A percentile compares a stretch with the other conserved stretches of the same genome.
Conservation (phyloP, 2,797 vertebrate genomes). For the Pteropus rufus region DNA sequence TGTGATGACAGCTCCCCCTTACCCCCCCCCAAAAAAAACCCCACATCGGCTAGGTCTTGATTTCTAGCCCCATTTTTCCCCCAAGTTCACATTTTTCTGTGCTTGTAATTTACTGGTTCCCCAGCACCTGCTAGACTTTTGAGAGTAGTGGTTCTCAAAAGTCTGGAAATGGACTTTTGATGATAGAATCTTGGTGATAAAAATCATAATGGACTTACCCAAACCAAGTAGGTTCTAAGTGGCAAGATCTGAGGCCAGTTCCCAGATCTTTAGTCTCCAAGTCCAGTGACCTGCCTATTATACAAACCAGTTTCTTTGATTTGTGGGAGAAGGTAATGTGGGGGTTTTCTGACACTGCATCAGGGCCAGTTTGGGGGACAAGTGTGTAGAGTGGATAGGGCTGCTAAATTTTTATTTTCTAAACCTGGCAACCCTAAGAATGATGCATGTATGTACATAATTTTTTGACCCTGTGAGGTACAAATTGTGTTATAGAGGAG, state of each 20-base stretch:
- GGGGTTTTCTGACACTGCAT: neutral
- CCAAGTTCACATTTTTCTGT: neutral
- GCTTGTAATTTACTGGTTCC: neutral
- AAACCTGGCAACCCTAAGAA: neutral
- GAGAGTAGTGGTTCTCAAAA: neutral
- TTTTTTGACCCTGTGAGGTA: neutral
- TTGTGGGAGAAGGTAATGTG: neutral
- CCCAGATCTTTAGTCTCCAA: neutral
- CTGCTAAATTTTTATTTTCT: constrained; percentile 1
- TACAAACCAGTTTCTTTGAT: neutral
- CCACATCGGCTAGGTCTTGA: neutral
- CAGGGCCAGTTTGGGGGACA: neutral
- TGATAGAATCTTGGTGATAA: neutral
- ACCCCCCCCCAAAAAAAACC: too few relatives aligned
- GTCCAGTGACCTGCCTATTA: neutral
- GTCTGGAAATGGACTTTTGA: neutral
- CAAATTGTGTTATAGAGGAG: neutral
- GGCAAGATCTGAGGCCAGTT: neutral
- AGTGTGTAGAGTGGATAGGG: neutral
- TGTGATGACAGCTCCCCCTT: neutral
- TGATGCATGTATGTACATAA: neutral
- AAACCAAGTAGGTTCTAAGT: neutral
- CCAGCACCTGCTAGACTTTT: neutral
- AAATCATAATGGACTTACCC: neutral
- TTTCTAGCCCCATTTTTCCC: neutral